These are phyloP conservation scores for Phycodurus eques DNA, from an alignment of 2,113 vertebrate genomes.

Conservation along the genomic window DNA sequence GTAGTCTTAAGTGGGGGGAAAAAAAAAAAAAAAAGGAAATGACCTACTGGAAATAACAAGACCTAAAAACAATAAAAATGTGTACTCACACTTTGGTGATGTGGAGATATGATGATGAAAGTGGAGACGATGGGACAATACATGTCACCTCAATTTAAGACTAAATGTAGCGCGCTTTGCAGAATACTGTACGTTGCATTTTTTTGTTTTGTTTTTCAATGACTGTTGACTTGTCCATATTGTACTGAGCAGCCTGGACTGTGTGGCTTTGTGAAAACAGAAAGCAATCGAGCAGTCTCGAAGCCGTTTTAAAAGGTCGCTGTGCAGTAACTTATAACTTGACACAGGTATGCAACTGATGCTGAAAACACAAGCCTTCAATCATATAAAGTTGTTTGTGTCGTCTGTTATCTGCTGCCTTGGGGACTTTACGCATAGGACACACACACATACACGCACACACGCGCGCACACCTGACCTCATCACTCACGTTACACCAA, in stretches of 20 bases:
- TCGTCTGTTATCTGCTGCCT: background rate
- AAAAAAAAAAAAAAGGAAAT: too few species aligned
- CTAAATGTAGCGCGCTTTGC: too few species aligned
- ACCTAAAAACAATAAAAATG: too few species aligned
- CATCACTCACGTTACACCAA: constrained; percentile 54
- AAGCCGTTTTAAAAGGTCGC: background rate
- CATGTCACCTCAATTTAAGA: too few species aligned
- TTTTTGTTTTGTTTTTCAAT: too few species aligned
- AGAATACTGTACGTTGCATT: too few species aligned
- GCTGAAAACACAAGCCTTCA: background rate
- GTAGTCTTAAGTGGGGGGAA: too few species aligned
- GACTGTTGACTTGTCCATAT: too few species aligned
- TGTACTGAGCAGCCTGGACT: background rate
- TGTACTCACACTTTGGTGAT: too few species aligned
- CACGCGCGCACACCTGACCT: background rate
- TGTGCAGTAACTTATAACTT: background rate
- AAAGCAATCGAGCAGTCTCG: background rate
- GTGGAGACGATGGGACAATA: too few species aligned
- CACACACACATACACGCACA: background rate
- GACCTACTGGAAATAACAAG: too few species aligned
- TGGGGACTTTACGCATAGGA: background rate
- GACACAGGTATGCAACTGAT: background rate
- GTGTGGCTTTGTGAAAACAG: background rate
- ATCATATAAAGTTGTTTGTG: background rate
- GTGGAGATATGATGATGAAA: too few species aligned